Conservation (phyloP, 1,140 invertebrate species). For the Harpegnathos saltator region DNA sequence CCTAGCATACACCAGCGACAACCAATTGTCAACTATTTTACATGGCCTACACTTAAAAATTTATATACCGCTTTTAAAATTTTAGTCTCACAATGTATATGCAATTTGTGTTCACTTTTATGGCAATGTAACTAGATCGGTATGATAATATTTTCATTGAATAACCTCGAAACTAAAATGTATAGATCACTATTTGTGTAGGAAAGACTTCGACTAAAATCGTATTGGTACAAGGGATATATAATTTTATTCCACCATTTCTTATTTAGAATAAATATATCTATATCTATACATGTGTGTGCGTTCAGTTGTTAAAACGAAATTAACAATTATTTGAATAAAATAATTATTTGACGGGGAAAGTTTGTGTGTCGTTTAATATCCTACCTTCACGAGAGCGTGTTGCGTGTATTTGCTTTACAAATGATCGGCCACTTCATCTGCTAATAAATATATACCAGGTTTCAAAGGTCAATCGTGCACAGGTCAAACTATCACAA, state of each 20-base stretch:
- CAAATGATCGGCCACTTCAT: background rate
- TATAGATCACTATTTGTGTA: slow-evolving; percentile 55
- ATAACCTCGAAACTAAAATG: background rate
- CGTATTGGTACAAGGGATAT: slow-evolving; percentile 42
- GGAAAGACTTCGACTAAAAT: slow-evolving; percentile 10
- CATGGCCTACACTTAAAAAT: background rate
- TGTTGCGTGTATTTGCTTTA: background rate
- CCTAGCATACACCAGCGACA: background rate
- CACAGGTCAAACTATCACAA: background rate
- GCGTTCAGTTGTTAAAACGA: slow-evolving; percentile 51
- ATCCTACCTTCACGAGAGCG: slow-evolving; percentile 38
- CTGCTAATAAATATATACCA: background rate
- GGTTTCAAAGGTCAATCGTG: background rate
- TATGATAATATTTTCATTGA: slow-evolving; percentile 50
- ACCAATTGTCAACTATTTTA: slow-evolving; percentile 4
- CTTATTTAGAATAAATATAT: slow-evolving; percentile 30
- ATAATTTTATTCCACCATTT: slow-evolving; percentile 38
- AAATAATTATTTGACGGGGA: slow-evolving; percentile 38
- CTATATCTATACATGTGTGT: slow-evolving; percentile 15
- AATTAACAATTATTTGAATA: slow-evolving; percentile 69
- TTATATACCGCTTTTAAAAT: background rate
- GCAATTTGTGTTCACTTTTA: slow-evolving; percentile 13
- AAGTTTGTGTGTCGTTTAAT: slow-evolving; percentile 45
- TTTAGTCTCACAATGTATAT: slow-evolving; percentile 17
- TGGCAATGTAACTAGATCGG: slow-evolving; percentile 11